phyloP scores from a whole-genome alignment of 2,113 vertebrate genomes.

The Blennius ocellaris region DNA sequence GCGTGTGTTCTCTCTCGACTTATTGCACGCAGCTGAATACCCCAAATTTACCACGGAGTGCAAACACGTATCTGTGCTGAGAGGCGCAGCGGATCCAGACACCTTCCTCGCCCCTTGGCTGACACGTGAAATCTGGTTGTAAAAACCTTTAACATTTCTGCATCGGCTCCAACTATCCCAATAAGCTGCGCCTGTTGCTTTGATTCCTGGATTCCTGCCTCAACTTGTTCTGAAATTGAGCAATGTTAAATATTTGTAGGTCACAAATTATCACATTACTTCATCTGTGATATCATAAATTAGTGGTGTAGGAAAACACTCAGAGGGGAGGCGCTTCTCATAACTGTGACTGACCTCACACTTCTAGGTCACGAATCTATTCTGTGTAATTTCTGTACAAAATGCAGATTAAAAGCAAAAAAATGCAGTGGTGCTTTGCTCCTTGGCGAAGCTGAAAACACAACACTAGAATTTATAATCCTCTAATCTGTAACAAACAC shows the following conservation, averaged over 20 bases:
- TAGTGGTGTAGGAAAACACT: background rate
- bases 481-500: too few relatives aligned
- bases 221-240: conserved; percentile 17
- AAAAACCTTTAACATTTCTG: conserved; percentile 45
- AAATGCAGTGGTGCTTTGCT: too few relatives aligned
- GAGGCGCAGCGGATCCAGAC: background rate
- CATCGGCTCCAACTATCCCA: conserved; percentile 6
- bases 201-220: conserved; percentile 9
- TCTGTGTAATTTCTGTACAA: too few relatives aligned
- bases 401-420: too few relatives aligned
- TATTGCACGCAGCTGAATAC: conserved; percentile 73
- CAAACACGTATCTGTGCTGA: conserved; percentile 70
- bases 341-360: too few relatives aligned
- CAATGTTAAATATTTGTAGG: conserved; percentile 3
- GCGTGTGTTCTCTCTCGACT: conserved; percentile 29
- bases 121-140: conserved; percentile 39
- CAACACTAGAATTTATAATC: too few relatives aligned
- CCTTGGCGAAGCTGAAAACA: too few relatives aligned
- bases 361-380: too few relatives aligned
- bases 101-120: conserved; percentile 18
- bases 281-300: background rate
- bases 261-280: background rate
- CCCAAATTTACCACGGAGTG: conserved; percentile 53
- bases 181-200: conserved; percentile 5
- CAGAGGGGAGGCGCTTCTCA: background rate